Conservation (phyloP, 2,888 invertebrate genomes). For the Drosophila subsilvestris region DNA sequence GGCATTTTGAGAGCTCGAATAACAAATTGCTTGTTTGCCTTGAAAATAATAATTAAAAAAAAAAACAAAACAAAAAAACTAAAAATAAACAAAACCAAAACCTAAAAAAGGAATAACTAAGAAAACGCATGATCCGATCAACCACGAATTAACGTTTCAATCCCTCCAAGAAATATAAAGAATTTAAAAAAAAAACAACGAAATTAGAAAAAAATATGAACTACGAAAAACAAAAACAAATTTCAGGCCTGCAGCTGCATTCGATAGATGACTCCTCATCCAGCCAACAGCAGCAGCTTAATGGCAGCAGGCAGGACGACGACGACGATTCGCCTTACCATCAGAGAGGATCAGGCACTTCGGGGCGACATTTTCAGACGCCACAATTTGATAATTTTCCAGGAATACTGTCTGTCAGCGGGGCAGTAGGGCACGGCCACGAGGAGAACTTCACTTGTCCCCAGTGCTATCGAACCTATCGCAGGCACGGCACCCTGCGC, state of each 20-base stretch:
- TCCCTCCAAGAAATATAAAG: slow-evolving; percentile 31
- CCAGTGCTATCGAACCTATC: slow-evolving; percentile 85
- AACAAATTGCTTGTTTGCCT: slow-evolving; percentile 71
- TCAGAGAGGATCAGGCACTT: slow-evolving; percentile 18
- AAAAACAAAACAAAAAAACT: slow-evolving; percentile 13
- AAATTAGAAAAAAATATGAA: slow-evolving; percentile 36
- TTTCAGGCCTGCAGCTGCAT: slow-evolving; percentile 77
- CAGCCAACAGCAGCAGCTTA: slow-evolving; percentile 36
- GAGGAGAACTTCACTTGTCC: slow-evolving; percentile 83
- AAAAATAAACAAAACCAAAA: not conserved
- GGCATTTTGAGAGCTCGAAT: slow-evolving; percentile 66
- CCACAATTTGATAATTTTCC: slow-evolving; percentile 70
- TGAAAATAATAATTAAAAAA: slow-evolving; percentile 42
- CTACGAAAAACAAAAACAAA: slow-evolving; percentile 81
- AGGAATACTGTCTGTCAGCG: slow-evolving; percentile 43
- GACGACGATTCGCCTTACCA: slow-evolving; percentile 33
- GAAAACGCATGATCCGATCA: slow-evolving; percentile 56
- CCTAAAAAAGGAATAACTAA: slow-evolving; percentile 27
- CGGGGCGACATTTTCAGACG: slow-evolving; percentile 60
- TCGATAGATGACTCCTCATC: slow-evolving; percentile 42
- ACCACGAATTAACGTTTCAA: slow-evolving; percentile 31
- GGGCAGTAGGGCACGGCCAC: slow-evolving; percentile 33
- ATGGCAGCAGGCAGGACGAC: slow-evolving; percentile 53
- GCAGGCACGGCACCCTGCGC: slow-evolving; percentile 85
- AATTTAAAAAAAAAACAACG: slow-evolving; percentile 4